Evolutionary conservation across 2,888 invertebrate species (phyloP), one percentile per base, ranked within the genome.

Genomic region (Lasioglossum lativentre): DNA sequence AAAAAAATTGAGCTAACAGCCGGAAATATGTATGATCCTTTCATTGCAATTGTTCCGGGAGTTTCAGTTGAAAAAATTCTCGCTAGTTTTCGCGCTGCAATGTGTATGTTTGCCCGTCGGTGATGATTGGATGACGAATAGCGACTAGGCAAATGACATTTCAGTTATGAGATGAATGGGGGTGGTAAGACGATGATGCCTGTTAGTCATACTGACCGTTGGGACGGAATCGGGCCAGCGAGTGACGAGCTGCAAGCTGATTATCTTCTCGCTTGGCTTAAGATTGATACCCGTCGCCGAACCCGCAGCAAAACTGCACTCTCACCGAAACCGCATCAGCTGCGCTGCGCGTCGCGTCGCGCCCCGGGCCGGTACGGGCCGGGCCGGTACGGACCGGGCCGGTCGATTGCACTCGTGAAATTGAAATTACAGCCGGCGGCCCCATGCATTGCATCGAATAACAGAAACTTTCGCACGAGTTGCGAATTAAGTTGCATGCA

Each of bases 231-330:
- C 52, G 59, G 52, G 42, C 23, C 73, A 34, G 38, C 30, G 40
- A 45, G 76, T 76, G 85, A 80, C 70, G 82, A 73, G 66, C 73
- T 66, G 70, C 71, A 75, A 76, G 71, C 71, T 83, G 82, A 86
- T 88, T 90, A 88, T 90, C 88, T 90, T 70, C 75, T 90, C 90
- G 90, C 90, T 88, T 84, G 81, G 83, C 85, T 90, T 90, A 90
- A 90, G 90, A 87, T 84, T 87, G 85, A 90, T 90, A 86, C 76
- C 76, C 83, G 78, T 78, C 83, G 68, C 16, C 34, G 45, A 45
- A 38, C 16, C 16, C 30, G 38, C 66, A 68, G 81, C 88, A 89
- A 89, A 90, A 90, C 90, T 87, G 88, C 83, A 82, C 80, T 81
- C 47, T 86, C 87, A 75, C 77, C 84, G 83, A 80, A 83, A 87